Conservation (phyloP, 2,113 vertebrate species). For the Cardinalis cardinalis region DNA sequence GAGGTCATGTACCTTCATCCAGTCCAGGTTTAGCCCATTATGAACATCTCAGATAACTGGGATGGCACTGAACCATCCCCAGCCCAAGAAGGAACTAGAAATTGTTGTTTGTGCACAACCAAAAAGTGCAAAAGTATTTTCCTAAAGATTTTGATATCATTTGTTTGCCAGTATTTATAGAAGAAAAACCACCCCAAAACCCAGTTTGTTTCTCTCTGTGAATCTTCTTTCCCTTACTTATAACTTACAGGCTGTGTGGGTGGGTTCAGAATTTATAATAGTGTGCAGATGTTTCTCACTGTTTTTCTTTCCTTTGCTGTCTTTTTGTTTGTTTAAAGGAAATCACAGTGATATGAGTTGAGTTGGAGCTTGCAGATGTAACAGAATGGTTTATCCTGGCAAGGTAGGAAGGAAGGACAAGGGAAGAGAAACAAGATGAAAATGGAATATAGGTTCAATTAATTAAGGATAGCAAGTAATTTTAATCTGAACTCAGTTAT, state of each 20-base stretch:
- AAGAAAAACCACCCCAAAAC: rapidly evolving
- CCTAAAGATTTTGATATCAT: not conserved
- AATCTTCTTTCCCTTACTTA: conserved; percentile 41
- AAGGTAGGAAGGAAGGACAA: conserved; percentile 36
- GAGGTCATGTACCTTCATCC: not conserved
- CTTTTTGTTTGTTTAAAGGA: conserved; percentile 67
- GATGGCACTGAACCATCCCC: not conserved
- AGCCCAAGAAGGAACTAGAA: not conserved
- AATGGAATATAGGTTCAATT: conserved; percentile 15
- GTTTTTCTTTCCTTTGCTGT: conserved; percentile 58
- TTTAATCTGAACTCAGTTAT: conserved; percentile 23
- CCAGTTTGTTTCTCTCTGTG: conserved; percentile 25
- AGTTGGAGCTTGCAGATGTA: conserved; percentile 45
- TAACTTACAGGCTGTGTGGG: conserved; percentile 18
- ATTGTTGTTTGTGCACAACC: not conserved
- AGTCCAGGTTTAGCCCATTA: not conserved
- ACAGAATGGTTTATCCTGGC: conserved; percentile 59
- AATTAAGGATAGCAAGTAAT: conserved; percentile 47
- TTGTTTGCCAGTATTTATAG: not conserved
- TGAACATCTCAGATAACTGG: not conserved
- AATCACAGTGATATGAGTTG: conserved; percentile 61
- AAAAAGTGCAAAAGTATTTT: not conserved
- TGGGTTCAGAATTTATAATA: conserved; percentile 56
- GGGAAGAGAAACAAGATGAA: conserved; percentile 29
- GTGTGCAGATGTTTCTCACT: conserved; percentile 64